Percentiles rank a stretch among this genome's conserved stretches.
Conservation (phyloP, 1,140 invertebrate genomes). For the Meteorus sp. region DNA sequence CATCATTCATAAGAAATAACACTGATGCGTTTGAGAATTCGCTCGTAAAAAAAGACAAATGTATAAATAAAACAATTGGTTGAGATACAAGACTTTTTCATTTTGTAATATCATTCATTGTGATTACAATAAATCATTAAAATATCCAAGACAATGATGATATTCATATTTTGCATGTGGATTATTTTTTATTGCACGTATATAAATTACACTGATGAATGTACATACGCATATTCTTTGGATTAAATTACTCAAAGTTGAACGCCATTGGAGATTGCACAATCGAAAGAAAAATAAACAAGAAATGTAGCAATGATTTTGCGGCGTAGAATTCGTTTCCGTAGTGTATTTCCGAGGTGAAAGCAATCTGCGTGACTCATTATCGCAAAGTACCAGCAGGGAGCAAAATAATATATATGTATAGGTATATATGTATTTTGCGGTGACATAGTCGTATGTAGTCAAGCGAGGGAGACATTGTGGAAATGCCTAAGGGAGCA, state of each 20-base stretch:
- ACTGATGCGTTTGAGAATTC: no score
- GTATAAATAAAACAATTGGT: no score
- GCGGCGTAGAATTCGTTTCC: background rate
- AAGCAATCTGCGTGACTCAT: slow-evolving; percentile 22
- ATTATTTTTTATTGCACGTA: no score
- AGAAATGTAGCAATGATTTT: background rate
- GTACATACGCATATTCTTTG: background rate
- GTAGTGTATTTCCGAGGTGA: slow-evolving; percentile 15
- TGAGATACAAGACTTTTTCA: no score
- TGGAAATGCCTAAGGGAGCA: background rate
- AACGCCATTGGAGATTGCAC: background rate
- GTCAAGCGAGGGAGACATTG: slow-evolving; percentile 3
- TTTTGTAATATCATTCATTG: no score
- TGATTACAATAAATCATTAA: no score
- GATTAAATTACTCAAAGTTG: background rate
- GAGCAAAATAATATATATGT: slow-evolving; percentile 8
- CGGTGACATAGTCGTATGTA: no score
- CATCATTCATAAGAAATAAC: no score
- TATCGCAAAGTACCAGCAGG: background rate
- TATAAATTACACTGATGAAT: no score
- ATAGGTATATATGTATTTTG: background rate
- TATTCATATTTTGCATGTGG: no score
- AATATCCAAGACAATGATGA: no score
- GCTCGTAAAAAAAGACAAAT: no score
- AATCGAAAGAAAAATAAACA: slow-evolving; percentile 11